Conservation (phyloP, 2,113 vertebrate genomes). For the Aphelocoma coerulescens region DNA sequence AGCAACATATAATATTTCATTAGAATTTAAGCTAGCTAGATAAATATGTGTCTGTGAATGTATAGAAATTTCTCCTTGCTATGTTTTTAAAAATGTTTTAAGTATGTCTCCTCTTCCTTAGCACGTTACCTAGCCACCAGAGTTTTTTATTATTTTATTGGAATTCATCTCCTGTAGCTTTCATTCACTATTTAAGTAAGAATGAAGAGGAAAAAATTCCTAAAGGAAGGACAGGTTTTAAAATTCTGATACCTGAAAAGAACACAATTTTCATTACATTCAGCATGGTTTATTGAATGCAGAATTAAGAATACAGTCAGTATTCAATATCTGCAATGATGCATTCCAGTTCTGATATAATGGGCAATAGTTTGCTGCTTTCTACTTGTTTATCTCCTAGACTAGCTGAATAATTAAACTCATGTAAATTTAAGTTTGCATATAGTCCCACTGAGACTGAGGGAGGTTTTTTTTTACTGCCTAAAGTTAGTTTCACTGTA, state of each 20-base stretch:
- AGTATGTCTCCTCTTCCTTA: neutral
- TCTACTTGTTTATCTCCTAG: neutral
- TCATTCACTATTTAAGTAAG: neutral
- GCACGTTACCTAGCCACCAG: neutral
- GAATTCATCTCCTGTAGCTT: neutral
- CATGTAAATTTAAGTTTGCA: neutral
- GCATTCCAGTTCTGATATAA: neutral
- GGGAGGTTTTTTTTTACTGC: neutral
- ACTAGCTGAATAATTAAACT: neutral
- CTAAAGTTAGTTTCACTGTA: neutral
- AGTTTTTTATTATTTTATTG: neutral
- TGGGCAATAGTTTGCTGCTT: neutral
- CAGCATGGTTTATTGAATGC: neutral
- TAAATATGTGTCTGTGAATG: neutral
- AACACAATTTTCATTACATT: neutral
- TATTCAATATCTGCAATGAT: neutral
- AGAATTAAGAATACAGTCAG: neutral
- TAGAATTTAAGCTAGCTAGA: conserved; percentile 10
- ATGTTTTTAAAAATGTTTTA: neutral
- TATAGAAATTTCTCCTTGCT: neutral
- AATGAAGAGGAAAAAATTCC: neutral
- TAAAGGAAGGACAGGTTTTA: neutral
- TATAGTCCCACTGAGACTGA: neutral
- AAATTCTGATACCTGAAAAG: neutral
- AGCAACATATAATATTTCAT: neutral